These are phyloP conservation scores for Chironomus riparius DNA, from an alignment of 2,888 invertebrate species.

Conservation along the genomic window DNA sequence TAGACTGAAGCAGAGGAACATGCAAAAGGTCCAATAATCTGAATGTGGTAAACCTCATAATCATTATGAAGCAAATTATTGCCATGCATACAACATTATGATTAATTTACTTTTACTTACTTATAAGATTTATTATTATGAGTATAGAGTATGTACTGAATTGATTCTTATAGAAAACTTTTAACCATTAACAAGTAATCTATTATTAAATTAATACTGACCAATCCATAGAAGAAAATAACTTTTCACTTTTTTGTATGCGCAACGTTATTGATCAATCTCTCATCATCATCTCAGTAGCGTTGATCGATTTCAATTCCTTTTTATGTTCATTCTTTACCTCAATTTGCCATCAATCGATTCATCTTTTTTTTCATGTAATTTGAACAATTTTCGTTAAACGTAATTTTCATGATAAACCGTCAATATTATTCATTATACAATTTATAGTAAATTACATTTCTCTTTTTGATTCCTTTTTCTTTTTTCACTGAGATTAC, in stretches of 20 bases:
- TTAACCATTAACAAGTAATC: background rate
- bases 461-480: background rate
- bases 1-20: background rate
- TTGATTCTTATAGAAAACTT: background rate
- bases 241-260: background rate
- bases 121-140: background rate
- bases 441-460: background rate
- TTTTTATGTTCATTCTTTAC: background rate
- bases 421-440: conserved; percentile 4
- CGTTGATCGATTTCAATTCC: background rate
- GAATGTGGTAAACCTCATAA: background rate
- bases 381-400: background rate
- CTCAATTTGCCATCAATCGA: conserved; percentile 2
- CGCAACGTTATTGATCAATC: background rate
- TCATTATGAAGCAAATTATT: background rate
- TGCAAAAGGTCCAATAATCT: background rate
- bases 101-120: background rate
- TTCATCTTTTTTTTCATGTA: background rate
- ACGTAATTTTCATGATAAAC: background rate
- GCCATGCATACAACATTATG: background rate
- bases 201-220: background rate
- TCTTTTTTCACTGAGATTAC: too few relatives aligned
- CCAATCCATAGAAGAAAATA: background rate
- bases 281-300: conserved; percentile 1
- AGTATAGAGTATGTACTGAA: background rate